A percentile compares a stretch with the other conserved stretches of the same genome.
These are phyloP conservation scores for Enteromius unitaeniatus DNA, from an alignment of 2,797 vertebrate genomes.

Conservation along the genomic window DNA sequence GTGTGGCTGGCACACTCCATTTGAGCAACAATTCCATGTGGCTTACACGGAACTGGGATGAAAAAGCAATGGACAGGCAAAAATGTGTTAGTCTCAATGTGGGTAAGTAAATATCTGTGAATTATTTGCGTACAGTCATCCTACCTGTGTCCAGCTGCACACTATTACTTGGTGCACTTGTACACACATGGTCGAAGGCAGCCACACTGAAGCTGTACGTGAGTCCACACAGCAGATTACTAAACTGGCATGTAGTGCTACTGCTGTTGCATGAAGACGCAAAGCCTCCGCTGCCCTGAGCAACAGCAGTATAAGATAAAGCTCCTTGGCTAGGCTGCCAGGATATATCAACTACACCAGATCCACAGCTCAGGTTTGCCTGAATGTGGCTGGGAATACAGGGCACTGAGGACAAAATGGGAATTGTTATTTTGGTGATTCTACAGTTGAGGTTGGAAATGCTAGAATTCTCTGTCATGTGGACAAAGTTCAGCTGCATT, in stretches of 20 bases:
- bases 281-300: conserved; percentile 69
- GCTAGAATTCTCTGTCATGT: background rate
- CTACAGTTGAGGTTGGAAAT: background rate
- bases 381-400: conserved; percentile 71
- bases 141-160: conserved; percentile 72
- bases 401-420: conserved; percentile 66
- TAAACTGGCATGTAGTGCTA: conserved; percentile 66
- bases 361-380: conserved; percentile 68
- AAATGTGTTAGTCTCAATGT: background rate
- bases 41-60: conserved; percentile 72
- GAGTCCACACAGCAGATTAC: conserved; percentile 71
- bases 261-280: conserved; percentile 66
- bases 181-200: conserved; percentile 68
- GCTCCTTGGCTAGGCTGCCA: conserved; percentile 78
- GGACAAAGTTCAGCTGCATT: background rate
- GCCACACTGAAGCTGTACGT: conserved; percentile 73
- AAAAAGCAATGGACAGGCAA: background rate
- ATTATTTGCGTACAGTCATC: background rate
- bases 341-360: conserved; percentile 66
- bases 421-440: background rate
- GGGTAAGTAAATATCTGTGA: background rate
- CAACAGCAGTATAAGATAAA: conserved; percentile 67
- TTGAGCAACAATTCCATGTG: conserved; percentile 65
- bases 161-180: conserved; percentile 65
- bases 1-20: conserved; percentile 70